phyloP scores from a whole-genome alignment of 2,113 vertebrate species.

The Proterorhinus semilunaris region DNA sequence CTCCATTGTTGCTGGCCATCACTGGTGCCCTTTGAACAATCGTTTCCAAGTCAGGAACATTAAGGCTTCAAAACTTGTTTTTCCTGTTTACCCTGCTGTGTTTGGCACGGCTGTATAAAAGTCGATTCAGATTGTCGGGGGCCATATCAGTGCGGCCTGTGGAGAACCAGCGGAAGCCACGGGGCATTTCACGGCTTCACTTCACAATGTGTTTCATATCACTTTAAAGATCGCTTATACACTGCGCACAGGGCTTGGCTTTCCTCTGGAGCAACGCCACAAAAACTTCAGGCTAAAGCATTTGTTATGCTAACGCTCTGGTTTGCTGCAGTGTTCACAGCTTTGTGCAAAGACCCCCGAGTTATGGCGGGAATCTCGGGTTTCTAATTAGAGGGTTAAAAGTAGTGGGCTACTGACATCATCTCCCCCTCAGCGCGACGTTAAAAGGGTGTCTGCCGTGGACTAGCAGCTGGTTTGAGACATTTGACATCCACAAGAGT shows the following conservation, averaged over 20 bases:
- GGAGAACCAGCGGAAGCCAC: constrained; percentile 45
- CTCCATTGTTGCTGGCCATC: not conserved
- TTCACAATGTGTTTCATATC: constrained; percentile 62
- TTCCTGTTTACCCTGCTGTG: constrained; percentile 20
- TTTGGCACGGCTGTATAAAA: constrained; percentile 18
- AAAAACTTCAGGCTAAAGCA: constrained; percentile 42
- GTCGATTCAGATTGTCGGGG: constrained; percentile 41
- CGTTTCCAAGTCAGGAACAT: not conserved
- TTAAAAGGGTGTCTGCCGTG: constrained; percentile 32
- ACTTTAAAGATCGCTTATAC: constrained; percentile 19
- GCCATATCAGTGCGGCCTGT: constrained; percentile 52
- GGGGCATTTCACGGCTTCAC: constrained; percentile 42
- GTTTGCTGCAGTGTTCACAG: constrained; percentile 42
- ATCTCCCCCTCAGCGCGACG: constrained; percentile 43
- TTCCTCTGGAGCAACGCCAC: constrained; percentile 23
- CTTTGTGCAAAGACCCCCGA: constrained; percentile 46
- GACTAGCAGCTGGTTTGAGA: constrained; percentile 69
- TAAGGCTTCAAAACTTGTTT: constrained; percentile 6
- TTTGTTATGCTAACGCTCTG: constrained; percentile 50
- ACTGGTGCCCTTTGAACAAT: not conserved
- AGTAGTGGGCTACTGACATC: constrained; percentile 71
- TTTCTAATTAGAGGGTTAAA: constrained; percentile 75
- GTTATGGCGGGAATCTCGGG: constrained; percentile 55
- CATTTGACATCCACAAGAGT: constrained; percentile 46
- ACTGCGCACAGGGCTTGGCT: constrained; percentile 21